Base-by-base conservation (phyloP, 2,888 invertebrate species). In the Timema podura region DNA sequence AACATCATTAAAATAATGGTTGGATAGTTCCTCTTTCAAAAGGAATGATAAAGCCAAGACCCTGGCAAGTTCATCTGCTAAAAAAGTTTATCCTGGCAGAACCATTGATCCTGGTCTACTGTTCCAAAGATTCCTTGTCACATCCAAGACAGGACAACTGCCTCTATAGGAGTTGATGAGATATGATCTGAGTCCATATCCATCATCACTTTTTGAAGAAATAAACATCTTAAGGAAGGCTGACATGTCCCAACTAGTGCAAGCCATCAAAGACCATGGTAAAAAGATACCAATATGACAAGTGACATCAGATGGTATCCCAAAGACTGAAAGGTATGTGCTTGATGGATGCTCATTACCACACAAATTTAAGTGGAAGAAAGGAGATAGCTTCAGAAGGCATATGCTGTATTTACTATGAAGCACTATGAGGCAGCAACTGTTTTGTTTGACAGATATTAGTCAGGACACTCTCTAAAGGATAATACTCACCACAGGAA, bases 21-120 rank as follows among this genome's bases (percentile, higher is more conserved):
- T 61, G 30, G 30, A 16, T 13, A 5, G 30, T 30, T 30, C 30
- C 30, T 30, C 30, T 2, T 30, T 30, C 30, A 30, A 61, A 45
- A 61, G 16, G 5, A 61, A 11, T 6, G 61, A 61, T 45, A 61
- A 61, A 61, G 30, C 16, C 9, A 61, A 61, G 16, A 61, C 61
- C 16, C 16, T 61, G 30, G 45, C 44, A 44, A 61, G 61, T 61
- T 61, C 16, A 16, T 61, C 15, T 61, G 16, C 13, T 30, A 45
- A 44, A 30, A 59, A 10, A 16, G 61, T 61, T 61, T 30, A 10
- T 2, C 16, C 30, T 61, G 61, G 61, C 61, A 15, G 11, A 61
- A 61, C 10, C 16, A 61, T 61, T 61, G 61, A 61, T 30, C 61
- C 3, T 61, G 61, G 61, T 10, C 5, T 30, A 61, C 61, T 61